Base-by-base conservation (phyloP, 92 coral and sea anemone species). In the Diadumene lineata region DNA sequence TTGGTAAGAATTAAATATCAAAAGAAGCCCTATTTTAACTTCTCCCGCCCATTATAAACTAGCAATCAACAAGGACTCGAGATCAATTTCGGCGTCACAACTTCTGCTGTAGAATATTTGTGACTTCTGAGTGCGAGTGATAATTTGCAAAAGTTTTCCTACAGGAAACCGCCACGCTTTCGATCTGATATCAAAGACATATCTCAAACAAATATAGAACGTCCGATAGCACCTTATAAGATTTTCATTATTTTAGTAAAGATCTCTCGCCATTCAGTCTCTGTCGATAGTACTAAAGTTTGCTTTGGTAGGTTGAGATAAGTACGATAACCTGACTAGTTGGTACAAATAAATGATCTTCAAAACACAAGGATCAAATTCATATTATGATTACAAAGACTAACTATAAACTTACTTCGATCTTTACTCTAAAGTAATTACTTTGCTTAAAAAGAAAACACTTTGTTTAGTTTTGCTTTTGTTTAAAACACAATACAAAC, bases 111-210 rank as follows among this genome's bases (percentile, higher is more conserved):
- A 31, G 60, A 55, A 60, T 68, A 57, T 86, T 60, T 77, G 78
- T 63, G 76, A 72, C 44, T 63, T 65, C 73, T 74, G 84, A 69
- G 78, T 33, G 46, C 81, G 74, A 84, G 96, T 83, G 96, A 83
- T 87, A 90, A 90, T 84, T 90, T 87, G 92, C 80, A 83, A 90
- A n/a, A 84, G 77, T 79, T 87, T 73, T 68, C 85, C 61, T 34
- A 84, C 96, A 90, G 96, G 96, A 90, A 90, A 87, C 80, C 92
- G 83, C 84, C 80, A 72, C 61, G 81, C 73, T 70, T 87, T 87
- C 57, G 63, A 90, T 90, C 96, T 64, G 92, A 90, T 90, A 83
- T 57, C 64, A 75, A n/a, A 34, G 53, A 56, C 67, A 76, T 83
- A 90, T 90, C 92, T 87, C 38, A 83, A 82, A 70, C 80, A 66